Percentiles rank a stretch among this genome's conserved stretches.
phyloP scores from a whole-genome alignment of 1,140 invertebrate genomes.

The Dendroctonus valens region DNA sequence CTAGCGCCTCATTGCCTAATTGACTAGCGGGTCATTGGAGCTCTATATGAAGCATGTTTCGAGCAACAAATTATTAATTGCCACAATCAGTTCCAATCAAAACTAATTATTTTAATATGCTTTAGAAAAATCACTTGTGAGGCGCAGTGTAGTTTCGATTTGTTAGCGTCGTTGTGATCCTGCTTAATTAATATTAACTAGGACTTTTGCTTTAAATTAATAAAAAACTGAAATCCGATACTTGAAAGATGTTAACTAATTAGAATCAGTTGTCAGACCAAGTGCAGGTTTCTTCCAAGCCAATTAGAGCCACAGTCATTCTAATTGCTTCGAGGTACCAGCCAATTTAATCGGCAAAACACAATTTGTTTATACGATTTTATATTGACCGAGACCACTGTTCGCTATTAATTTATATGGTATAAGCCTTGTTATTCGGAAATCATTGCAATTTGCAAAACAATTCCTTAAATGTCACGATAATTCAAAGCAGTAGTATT shows the following conservation, averaged over 20 bases:
- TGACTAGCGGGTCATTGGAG: neutral
- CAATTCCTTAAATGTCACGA: constrained; percentile 6
- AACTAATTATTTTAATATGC: too few species aligned
- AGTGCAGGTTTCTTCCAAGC: too few species aligned
- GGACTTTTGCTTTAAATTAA: neutral
- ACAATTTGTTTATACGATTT: neutral
- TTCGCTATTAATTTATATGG: neutral
- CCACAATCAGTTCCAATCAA: too few species aligned
- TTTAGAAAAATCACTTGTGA: too few species aligned
- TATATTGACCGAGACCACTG: neutral
- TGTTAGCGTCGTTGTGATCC: too few species aligned
- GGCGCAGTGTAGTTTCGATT: too few species aligned
- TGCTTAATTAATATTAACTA: neutral
- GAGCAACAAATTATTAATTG: too few species aligned
- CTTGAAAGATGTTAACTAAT: neutral
- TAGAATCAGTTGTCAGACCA: too few species aligned
- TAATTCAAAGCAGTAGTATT: neutral
- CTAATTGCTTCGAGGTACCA: too few species aligned
- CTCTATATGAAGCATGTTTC: too few species aligned
- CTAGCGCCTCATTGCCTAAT: too few species aligned
- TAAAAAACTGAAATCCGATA: neutral
- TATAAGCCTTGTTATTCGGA: neutral
- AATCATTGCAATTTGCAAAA: constrained; percentile 4
- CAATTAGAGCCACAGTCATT: too few species aligned
- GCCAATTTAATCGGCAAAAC: neutral